Conservation (phyloP, 37 sponge, comb jelly and placozoan genomes). For the Oscarella lobularis region DNA sequence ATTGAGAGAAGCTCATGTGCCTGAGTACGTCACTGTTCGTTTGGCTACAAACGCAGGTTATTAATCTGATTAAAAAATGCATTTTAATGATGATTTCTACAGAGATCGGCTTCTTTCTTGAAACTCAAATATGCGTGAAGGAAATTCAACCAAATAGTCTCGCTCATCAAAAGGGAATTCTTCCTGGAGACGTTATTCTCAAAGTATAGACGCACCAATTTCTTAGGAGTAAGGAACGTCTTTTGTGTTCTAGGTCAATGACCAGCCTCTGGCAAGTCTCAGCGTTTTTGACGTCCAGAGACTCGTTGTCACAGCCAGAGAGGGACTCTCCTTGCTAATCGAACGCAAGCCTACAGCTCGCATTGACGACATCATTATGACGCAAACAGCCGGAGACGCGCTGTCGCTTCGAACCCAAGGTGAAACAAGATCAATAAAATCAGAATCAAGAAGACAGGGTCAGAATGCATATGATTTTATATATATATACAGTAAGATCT, state of each 20-base stretch:
- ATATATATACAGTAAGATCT: too few relatives aligned
- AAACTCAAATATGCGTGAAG: neutral
- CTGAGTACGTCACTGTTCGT: too few relatives aligned
- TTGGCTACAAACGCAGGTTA: too few relatives aligned
- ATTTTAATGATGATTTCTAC: neutral
- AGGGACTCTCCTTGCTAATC: neutral
- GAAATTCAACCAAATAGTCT: neutral
- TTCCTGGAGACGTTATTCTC: neutral
- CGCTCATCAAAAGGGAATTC: neutral
- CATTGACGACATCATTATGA: neutral
- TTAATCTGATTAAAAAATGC: too few relatives aligned
- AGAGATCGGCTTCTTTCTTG: neutral
- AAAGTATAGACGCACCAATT: neutral
- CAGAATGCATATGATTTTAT: too few relatives aligned
- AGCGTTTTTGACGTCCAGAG: neutral
- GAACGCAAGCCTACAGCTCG: neutral
- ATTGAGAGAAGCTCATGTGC: conserved; percentile 1
- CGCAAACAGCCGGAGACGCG: neutral
- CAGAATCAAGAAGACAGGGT: too few relatives aligned
- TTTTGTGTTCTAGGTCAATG: neutral
- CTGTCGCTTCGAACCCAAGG: neutral
- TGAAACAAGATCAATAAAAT: neutral
- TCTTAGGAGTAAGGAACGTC: neutral
- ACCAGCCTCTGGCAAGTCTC: neutral
- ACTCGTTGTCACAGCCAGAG: neutral